Percentiles rank a stretch among this genome's conserved stretches.
Conservation (phyloP, 2,113 vertebrate species). For the Chlorodrepanis virens region DNA sequence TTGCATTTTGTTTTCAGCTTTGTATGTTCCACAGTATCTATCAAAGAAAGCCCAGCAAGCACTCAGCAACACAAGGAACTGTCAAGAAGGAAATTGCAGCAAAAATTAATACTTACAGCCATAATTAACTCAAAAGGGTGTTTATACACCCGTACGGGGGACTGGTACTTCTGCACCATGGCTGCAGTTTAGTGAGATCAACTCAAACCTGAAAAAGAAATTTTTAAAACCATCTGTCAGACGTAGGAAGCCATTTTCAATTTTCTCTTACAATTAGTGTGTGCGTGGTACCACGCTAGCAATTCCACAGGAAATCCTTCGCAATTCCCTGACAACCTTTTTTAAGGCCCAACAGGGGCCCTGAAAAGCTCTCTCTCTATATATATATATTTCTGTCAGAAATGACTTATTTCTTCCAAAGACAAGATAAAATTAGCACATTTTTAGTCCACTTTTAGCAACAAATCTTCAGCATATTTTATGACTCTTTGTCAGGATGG, state of each 20-base stretch:
- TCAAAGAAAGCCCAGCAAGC: not conserved
- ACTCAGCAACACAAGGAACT: not conserved
- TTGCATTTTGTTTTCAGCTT: not conserved
- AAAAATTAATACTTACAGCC: conserved; percentile 85
- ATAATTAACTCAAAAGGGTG: conserved; percentile 94
- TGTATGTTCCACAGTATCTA: not conserved
- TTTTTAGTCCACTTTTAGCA: conserved; percentile 16
- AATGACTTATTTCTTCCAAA: not conserved
- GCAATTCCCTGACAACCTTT: not conserved
- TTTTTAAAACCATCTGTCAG: not conserved
- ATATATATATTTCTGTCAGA: not conserved
- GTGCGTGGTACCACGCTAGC: not conserved
- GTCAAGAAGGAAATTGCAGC: not conserved
- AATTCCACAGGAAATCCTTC: not conserved
- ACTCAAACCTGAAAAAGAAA: conserved; percentile 70
- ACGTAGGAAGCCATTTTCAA: not conserved
- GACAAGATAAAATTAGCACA: not conserved
- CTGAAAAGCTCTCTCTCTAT: not conserved
- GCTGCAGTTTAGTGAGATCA: conserved; percentile 28
- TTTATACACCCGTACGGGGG: conserved; percentile 94
- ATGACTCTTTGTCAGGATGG: not conserved
- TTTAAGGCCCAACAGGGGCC: not conserved
- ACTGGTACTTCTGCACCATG: conserved; percentile 98
- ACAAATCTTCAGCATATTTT: not conserved
- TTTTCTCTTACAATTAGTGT: not conserved